Evolutionary conservation across 2,888 invertebrate genomes (phyloP).

Genomic region (Oegoconia quadripuncta): DNA sequence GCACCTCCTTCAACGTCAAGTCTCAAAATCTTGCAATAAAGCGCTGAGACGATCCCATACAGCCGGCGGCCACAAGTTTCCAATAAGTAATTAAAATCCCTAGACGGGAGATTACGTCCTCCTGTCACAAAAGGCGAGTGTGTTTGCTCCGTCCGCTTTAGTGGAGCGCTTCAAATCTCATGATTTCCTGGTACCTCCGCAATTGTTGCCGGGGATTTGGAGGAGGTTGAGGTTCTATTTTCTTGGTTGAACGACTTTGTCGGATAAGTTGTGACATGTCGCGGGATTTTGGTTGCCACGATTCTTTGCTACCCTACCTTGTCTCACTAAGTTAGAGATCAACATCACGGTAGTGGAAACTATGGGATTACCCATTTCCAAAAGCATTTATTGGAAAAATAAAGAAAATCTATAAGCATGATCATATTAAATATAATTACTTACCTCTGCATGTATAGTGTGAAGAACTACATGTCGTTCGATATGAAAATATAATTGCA

Average conservation of each 20-base stretch:
- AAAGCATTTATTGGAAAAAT: too few species aligned
- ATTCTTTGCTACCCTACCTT: too few species aligned
- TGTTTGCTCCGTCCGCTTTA: slow-evolving; percentile 59
- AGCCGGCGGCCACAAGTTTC: slow-evolving; percentile 76
- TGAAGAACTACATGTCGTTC: too few species aligned
- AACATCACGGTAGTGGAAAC: too few species aligned
- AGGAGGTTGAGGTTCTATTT: not conserved
- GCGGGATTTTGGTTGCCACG: too few species aligned
- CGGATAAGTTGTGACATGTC: not conserved
- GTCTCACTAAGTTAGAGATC: too few species aligned
- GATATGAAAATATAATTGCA: too few species aligned
- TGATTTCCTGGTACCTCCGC: slow-evolving; percentile 52
- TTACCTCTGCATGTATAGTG: too few species aligned
- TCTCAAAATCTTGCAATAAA: slow-evolving; percentile 65
- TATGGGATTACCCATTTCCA: too few species aligned
- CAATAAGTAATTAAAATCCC: slow-evolving; percentile 78
- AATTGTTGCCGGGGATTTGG: slow-evolving; percentile 20
- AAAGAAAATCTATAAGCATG: too few species aligned
- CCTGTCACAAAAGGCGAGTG: slow-evolving; percentile 55
- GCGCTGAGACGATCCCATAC: slow-evolving; percentile 60
- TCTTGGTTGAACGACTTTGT: not conserved
- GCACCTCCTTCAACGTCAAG: slow-evolving; percentile 33
- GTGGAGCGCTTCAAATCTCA: slow-evolving; percentile 49
- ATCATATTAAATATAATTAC: too few species aligned
- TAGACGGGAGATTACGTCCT: slow-evolving; percentile 66